Conservation (phyloP, 2,797 vertebrate species). For the Cuculus canorus region DNA sequence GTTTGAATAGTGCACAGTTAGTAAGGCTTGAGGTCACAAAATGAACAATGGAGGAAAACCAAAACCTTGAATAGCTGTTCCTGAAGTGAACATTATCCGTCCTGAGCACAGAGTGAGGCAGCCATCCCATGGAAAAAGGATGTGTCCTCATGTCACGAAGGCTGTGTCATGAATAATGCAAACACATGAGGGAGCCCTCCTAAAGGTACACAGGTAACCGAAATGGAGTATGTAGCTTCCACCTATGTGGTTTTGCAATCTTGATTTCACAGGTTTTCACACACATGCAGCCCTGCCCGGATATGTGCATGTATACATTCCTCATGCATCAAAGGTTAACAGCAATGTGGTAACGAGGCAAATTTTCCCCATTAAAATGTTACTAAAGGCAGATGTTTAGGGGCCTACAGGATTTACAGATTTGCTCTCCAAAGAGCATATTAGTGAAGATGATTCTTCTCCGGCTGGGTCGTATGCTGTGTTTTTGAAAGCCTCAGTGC, state of each 20-base stretch:
- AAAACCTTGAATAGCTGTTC: constrained; percentile 43
- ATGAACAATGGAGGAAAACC: constrained; percentile 57
- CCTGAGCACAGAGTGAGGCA: not conserved
- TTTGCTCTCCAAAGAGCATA: constrained; percentile 55
- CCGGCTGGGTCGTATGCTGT: constrained; percentile 43
- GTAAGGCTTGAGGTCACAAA: constrained; percentile 57
- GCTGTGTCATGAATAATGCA: not conserved
- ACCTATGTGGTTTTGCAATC: not conserved
- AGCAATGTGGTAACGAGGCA: constrained; percentile 57
- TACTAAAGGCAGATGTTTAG: constrained; percentile 72
- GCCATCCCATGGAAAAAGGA: not conserved
- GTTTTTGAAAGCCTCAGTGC: constrained; percentile 65
- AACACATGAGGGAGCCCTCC: constrained; percentile 54
- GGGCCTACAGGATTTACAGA: constrained; percentile 68
- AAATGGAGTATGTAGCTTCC: not conserved
- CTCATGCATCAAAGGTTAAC: constrained; percentile 62
- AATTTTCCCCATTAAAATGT: constrained; percentile 69
- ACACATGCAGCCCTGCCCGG: not conserved
- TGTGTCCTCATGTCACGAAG: not conserved
- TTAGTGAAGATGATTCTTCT: constrained; percentile 50
- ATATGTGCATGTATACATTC: constrained; percentile 25
- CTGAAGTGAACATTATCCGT: not conserved
- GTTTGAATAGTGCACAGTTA: constrained; percentile 46
- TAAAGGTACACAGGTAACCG: constrained; percentile 49
- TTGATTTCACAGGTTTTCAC: not conserved